A percentile compares a stretch with the other conserved stretches of the same genome.
These are phyloP conservation scores for Falco concolor DNA, from an alignment of 2,797 vertebrate species.

Conservation along the genomic window DNA sequence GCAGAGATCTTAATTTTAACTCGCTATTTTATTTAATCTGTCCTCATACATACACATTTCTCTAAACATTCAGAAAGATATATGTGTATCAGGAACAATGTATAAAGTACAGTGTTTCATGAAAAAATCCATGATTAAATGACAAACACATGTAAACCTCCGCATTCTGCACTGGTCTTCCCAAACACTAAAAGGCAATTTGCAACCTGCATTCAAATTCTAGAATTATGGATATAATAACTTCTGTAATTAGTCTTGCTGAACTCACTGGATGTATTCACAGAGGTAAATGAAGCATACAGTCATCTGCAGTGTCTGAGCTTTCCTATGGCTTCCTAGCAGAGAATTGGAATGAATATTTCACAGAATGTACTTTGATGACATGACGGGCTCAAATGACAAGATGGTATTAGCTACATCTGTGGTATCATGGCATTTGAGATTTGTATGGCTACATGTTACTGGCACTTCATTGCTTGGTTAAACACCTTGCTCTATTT, in stretches of 20 bases:
- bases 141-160: neutral
- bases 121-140: neutral
- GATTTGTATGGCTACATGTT: constrained; percentile 36
- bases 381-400: neutral
- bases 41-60: neutral
- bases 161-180: neutral
- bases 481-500: constrained; percentile 48
- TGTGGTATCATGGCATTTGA: constrained; percentile 16
- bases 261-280: neutral
- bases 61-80: neutral
- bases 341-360: neutral
- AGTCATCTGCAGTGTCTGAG: neutral
- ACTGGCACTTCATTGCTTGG: constrained; percentile 37
- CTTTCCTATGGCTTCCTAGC: neutral
- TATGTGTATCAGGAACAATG: neutral
- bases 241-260: neutral
- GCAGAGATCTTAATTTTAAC: neutral
- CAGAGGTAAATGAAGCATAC: neutral
- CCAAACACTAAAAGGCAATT: neutral
- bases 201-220: neutral
- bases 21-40: neutral
- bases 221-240: neutral
- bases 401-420: neutral
- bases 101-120: neutral
- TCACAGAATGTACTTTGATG: neutral